Base-by-base conservation (phyloP, 2,113 vertebrate species). In the Rhea pennata region DNA sequence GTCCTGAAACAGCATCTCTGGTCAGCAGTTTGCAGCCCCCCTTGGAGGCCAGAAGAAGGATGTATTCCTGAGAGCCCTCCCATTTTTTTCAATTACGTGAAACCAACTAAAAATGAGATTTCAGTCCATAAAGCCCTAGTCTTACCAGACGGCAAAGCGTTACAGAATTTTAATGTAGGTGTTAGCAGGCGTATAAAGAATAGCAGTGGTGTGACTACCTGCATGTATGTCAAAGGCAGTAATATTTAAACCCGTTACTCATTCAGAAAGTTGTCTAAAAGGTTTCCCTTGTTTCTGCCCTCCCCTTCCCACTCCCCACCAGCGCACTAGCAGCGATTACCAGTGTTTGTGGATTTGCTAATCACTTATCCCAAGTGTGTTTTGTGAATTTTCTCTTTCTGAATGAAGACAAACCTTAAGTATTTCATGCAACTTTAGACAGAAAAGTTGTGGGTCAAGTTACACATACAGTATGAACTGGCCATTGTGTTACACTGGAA, bases 231-330 rank as follows among this genome's bases (percentile, higher is more conserved):
- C 53, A 24, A 48, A 20, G 54, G 7, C 61, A 64, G 29, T 21
- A 19, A 5, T 3, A n/a, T 12, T 14, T 16, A 5, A 5, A 12
- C 0, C 0, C 11, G 27, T 9, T 5, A 1, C 22, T 12, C 21
- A 50, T 53, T 23, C 66, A 16, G 5, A 31, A 7, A 0, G 10
- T 0, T 1, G 26, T 8, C 89, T 79, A 51, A 11, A 13, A 31
- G 26, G 23, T 33, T 16, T 33, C 46, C 15, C 74, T 9, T 3
- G 31, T 48, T 46, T 2, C 70, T 36, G 24, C 8, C 40, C 23
- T 3, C 6, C 6, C 27, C 2, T 1, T 19, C n/a, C 24, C 1
- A 12, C 61, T 16, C 9, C 64, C 15, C 46, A 11, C 29, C 29
- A 23, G 33, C 48, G 5, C 14, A 0, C 16, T 5, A 44, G 26